Conservation (phyloP, 2,113 vertebrate genomes). For the Phodopus roborovskii region DNA sequence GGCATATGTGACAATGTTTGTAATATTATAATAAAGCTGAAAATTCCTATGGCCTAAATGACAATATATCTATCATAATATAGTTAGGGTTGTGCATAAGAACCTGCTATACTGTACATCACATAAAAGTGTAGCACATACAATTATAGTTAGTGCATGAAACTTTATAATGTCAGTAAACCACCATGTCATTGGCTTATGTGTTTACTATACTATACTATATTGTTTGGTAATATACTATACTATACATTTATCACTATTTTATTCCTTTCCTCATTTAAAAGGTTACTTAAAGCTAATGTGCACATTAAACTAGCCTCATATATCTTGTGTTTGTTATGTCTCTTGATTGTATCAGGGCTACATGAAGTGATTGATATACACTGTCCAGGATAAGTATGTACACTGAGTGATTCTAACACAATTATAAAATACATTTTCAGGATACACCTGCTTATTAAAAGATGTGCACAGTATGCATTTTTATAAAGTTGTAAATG, state of each 20-base stretch:
- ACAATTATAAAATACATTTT: not conserved
- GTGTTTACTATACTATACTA: not conserved
- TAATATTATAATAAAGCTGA: not conserved
- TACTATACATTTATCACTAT: not conserved
- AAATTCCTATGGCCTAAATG: not conserved
- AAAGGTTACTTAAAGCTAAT: not conserved
- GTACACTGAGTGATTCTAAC: not conserved
- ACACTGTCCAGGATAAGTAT: not conserved
- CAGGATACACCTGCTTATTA: not conserved
- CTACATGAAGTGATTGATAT: not conserved
- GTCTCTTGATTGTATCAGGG: not conserved
- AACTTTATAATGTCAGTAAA: not conserved
- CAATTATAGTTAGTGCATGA: too few relatives aligned
- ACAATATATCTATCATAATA: not conserved
- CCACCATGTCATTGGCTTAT: not conserved
- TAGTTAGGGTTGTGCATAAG: not conserved
- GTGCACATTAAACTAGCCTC: not conserved
- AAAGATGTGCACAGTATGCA: not conserved
- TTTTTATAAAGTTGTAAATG: not conserved
- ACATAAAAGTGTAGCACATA: not conserved
- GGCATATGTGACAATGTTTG: not conserved
- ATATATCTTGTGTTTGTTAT: not conserved
- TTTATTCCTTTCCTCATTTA: not conserved
- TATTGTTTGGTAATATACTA: not conserved
- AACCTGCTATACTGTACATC: too few relatives aligned